Percentiles rank a stretch among this genome's conserved stretches.
Evolutionary conservation across 1,140 invertebrate genomes (phyloP).

Genomic region (Sarcophaga bullata): DNA sequence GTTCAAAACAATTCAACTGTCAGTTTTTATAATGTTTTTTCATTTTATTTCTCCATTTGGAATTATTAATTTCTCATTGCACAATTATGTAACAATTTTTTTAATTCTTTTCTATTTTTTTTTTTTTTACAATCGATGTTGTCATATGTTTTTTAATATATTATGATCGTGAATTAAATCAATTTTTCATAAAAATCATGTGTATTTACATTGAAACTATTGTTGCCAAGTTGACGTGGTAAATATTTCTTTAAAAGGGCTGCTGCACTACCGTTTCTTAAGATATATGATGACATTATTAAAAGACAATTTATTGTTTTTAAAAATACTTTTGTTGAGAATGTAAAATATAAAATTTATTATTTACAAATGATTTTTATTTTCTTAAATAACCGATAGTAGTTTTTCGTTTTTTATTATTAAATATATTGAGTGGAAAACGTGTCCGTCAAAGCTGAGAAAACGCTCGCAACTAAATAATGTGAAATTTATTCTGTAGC

Average conservation of each 20-base stretch:
- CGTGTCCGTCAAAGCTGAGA: conserved; percentile 38
- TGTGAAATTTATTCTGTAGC: background rate
- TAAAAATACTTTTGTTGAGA: background rate
- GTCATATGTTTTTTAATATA: no score
- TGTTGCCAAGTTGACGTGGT: conserved; percentile 27
- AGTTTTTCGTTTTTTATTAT: background rate
- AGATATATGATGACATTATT: conserved; percentile 57
- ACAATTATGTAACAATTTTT: conserved; percentile 38
- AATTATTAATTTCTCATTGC: conserved; percentile 11
- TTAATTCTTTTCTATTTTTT: background rate
- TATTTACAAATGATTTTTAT: conserved; percentile 4
- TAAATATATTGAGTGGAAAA: conserved; percentile 19
- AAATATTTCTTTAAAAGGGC: conserved; percentile 35
- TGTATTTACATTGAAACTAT: conserved; percentile 12
- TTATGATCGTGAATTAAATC: no score
- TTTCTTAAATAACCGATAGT: background rate
- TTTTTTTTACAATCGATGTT: background rate
- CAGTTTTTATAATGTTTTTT: conserved; percentile 37
- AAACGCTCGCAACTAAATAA: conserved; percentile 36
- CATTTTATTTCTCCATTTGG: conserved; percentile 16
- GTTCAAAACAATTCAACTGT: conserved; percentile 21
- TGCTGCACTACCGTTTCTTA: conserved; percentile 52
- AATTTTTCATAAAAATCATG: conserved; percentile 16
- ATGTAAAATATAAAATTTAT: background rate
- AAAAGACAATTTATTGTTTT: conserved; percentile 2